Conservation (phyloP, 2,797 vertebrate genomes). For the Oreochromis grahami region DNA sequence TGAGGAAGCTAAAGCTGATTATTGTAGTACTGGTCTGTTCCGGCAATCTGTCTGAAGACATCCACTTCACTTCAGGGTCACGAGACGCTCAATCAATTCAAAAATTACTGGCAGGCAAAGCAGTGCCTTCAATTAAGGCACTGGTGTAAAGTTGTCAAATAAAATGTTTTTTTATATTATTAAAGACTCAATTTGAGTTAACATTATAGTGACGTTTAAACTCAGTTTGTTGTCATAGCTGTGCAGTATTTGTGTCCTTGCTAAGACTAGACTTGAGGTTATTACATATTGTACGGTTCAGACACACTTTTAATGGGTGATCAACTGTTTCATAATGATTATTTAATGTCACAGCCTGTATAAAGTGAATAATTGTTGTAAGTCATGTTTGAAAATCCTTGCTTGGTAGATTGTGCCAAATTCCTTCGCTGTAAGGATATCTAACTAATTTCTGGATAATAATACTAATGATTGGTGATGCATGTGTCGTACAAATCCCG, state of each 20-base stretch:
- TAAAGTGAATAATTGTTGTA: not conserved
- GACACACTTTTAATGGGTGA: not conserved
- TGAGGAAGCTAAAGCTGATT: conserved; percentile 65
- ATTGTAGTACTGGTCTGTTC: conserved; percentile 56
- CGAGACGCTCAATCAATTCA: conserved; percentile 27
- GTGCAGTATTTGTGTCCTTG: not conserved
- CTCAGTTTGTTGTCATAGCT: not conserved
- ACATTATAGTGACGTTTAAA: not conserved
- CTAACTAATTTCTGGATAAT: not conserved
- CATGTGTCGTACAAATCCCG: not conserved
- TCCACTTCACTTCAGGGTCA: conserved; percentile 35
- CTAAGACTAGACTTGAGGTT: not conserved
- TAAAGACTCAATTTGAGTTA: not conserved
- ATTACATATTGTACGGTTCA: not conserved
- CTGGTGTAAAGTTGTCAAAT: not conserved
- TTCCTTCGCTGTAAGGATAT: not conserved
- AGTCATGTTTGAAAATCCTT: not conserved
- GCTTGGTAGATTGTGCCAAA: not conserved
- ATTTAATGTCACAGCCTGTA: not conserved
- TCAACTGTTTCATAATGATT: not conserved
- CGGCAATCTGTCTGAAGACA: conserved; percentile 59
- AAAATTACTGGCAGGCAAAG: not conserved
- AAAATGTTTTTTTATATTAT: not conserved
- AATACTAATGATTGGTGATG: not conserved
- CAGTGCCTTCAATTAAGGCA: not conserved